These are phyloP conservation scores for Tethya wilhelma DNA, from an alignment of 37 sponge, comb jelly and placozoan genomes.

Conservation along the genomic window DNA sequence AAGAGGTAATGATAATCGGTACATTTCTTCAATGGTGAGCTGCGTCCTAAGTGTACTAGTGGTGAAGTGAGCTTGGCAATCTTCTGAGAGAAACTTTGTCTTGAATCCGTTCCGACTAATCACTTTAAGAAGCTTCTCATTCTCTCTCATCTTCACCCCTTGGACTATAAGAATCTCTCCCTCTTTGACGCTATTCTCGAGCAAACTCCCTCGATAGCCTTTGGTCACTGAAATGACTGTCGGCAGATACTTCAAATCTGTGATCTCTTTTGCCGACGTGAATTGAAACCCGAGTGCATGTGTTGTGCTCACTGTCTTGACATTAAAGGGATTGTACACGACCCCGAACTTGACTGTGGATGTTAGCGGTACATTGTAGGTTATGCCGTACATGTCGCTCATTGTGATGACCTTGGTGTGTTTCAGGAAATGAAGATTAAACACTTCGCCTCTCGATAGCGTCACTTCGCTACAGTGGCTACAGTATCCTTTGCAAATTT, in stretches of 20 bases:
- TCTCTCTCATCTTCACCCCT: slow-evolving; percentile 29
- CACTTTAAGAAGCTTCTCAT: slow-evolving; percentile 22
- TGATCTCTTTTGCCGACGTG: slow-evolving; percentile 30
- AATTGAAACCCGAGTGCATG: slow-evolving; percentile 39
- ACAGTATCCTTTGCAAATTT: slow-evolving; percentile 34
- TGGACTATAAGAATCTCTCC: slow-evolving; percentile 28
- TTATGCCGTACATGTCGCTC: neutral
- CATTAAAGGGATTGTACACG: slow-evolving; percentile 21
- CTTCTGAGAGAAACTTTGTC: slow-evolving; percentile 21
- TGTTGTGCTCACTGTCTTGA: neutral
- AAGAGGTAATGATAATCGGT: slow-evolving; percentile 7
- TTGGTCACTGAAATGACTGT: slow-evolving; percentile 23
- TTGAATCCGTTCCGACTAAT: slow-evolving; percentile 7
- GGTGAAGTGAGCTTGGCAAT: slow-evolving; percentile 47
- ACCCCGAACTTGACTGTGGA: slow-evolving; percentile 20
- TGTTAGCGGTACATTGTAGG: slow-evolving; percentile 43
- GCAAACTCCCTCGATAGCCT: neutral
- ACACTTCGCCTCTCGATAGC: slow-evolving; percentile 46
- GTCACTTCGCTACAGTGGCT: slow-evolving; percentile 9
- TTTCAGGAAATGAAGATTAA: slow-evolving; percentile 53
- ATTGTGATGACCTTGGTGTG: slow-evolving; percentile 36
- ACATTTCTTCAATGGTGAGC: slow-evolving; percentile 43
- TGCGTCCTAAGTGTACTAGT: slow-evolving; percentile 33
- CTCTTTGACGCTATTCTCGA: slow-evolving; percentile 19
- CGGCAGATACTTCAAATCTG: slow-evolving; percentile 46